Percentiles rank a stretch among this genome's conserved stretches.
Conservation (phyloP, 2,888 invertebrate species). For the Urechis unicinctus region DNA sequence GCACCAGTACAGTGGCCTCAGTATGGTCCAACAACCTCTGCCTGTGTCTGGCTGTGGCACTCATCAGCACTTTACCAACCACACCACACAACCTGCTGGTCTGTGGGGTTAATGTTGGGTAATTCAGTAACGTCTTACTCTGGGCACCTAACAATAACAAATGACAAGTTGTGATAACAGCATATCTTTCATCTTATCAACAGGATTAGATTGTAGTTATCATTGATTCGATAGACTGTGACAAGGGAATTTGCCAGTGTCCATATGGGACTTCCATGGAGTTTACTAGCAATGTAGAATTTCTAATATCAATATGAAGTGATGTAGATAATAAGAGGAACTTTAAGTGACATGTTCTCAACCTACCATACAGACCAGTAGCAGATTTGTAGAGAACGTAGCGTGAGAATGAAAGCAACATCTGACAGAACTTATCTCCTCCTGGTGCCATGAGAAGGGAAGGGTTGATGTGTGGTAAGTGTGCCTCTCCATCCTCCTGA, state of each 20-base stretch:
- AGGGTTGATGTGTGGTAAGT: slow-evolving; percentile 37
- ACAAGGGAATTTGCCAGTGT: not conserved
- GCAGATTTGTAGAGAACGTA: slow-evolving; percentile 35
- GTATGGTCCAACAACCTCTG: slow-evolving; percentile 23
- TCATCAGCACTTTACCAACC: slow-evolving; percentile 21
- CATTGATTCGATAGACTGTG: not conserved
- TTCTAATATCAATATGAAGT: no score
- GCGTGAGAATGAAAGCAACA: slow-evolving; percentile 38
- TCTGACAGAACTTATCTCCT: slow-evolving; percentile 41
- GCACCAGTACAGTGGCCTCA: slow-evolving; percentile 23
- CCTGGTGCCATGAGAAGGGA: slow-evolving; percentile 45
- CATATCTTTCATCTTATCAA: no score
- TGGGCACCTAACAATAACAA: slow-evolving; percentile 21
- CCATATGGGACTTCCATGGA: not conserved
- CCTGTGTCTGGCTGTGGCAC: slow-evolving; percentile 21
- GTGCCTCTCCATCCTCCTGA: slow-evolving; percentile 40
- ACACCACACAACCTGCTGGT: slow-evolving; percentile 20
- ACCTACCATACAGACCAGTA: slow-evolving; percentile 31
- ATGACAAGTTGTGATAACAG: no score
- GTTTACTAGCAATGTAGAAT: no score
- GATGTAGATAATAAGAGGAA: no score
- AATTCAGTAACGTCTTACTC: slow-evolving; percentile 20
- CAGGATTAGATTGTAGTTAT: no score
- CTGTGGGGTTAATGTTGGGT: slow-evolving; percentile 24
- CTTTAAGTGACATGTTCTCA: no score